A percentile compares a stretch with the other conserved stretches of the same genome.
These are phyloP conservation scores for Tetrax tetrax DNA, from an alignment of 2,113 vertebrate genomes.

Conservation along the genomic window DNA sequence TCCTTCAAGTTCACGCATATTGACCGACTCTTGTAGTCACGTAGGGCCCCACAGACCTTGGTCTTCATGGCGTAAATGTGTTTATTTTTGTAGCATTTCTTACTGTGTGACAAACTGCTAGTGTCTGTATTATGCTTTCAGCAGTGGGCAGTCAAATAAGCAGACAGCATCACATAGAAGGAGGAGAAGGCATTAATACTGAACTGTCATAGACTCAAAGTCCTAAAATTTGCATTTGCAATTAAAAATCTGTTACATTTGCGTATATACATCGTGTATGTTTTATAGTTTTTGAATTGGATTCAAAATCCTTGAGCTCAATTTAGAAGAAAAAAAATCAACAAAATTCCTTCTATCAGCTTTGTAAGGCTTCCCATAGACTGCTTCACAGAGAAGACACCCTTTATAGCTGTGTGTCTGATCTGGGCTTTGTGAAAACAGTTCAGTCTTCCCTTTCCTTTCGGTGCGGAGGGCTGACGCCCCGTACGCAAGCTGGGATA, in stretches of 20 bases:
- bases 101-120: background rate
- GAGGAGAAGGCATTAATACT: background rate
- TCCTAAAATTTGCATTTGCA: background rate
- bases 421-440: background rate
- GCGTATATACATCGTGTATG: accelerated
- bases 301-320: background rate
- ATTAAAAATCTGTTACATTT: background rate
- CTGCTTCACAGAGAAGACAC: background rate
- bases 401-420: background rate
- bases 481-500: background rate
- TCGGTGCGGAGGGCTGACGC: background rate
- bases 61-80: background rate
- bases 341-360: background rate
- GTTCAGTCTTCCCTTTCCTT: background rate
- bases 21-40: background rate
- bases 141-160: background rate
- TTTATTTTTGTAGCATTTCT: background rate
- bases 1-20: accelerated
- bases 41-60: background rate
- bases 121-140: background rate
- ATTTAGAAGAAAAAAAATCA: background rate
- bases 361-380: background rate
- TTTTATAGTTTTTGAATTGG: background rate
- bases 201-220: background rate
- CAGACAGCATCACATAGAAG: background rate